A percentile compares a stretch with the other conserved stretches of the same genome.
Evolutionary conservation across 2,888 invertebrate genomes (phyloP).

Genomic region (Chamaedrilus cognettii): DNA sequence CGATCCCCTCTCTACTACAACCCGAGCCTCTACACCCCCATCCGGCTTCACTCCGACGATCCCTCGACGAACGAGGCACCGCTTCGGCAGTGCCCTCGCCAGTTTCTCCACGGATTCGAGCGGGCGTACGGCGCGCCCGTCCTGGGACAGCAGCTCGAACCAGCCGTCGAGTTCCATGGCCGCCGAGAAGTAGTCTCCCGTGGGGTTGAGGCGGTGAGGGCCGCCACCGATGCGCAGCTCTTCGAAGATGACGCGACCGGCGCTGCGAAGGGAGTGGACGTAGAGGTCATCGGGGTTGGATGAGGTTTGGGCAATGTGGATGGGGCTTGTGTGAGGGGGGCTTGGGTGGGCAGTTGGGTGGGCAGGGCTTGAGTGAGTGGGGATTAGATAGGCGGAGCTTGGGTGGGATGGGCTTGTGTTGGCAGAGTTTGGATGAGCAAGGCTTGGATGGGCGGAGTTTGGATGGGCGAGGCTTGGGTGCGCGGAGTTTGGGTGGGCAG

Average conservation of each 20-base stretch:
- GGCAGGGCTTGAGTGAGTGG: too few species aligned
- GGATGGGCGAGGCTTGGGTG: too few species aligned
- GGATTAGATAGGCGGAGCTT: too few species aligned
- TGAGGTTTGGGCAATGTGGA: too few species aligned
- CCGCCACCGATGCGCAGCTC: slow-evolving; percentile 2
- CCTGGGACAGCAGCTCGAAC: slow-evolving; percentile 92
- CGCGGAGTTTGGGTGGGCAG: too few species aligned
- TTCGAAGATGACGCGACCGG: slow-evolving; percentile 2
- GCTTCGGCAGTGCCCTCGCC: slow-evolving; percentile 62
- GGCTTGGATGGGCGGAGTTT: too few species aligned
- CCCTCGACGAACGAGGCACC: slow-evolving; percentile 72
- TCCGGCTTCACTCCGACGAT: slow-evolving; percentile 20
- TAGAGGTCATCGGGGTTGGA: too few species aligned
- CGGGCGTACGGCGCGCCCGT: slow-evolving; percentile 86
- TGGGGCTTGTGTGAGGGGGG: too few species aligned
- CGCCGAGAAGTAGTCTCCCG: neutral
- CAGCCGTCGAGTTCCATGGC: slow-evolving; percentile 73
- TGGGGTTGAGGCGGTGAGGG: neutral
- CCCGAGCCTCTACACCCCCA: neutral
- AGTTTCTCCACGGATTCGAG: slow-evolving; percentile 86
- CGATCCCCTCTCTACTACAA: slow-evolving; percentile 45
- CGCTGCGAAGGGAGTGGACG: neutral
- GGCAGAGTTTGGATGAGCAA: too few species aligned
- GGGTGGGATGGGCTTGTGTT: too few species aligned
- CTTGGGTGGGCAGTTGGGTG: too few species aligned